A percentile compares a stretch with the other conserved stretches of the same genome.
Conservation (phyloP, 2,888 invertebrate genomes). For the Portevinia maculata region DNA sequence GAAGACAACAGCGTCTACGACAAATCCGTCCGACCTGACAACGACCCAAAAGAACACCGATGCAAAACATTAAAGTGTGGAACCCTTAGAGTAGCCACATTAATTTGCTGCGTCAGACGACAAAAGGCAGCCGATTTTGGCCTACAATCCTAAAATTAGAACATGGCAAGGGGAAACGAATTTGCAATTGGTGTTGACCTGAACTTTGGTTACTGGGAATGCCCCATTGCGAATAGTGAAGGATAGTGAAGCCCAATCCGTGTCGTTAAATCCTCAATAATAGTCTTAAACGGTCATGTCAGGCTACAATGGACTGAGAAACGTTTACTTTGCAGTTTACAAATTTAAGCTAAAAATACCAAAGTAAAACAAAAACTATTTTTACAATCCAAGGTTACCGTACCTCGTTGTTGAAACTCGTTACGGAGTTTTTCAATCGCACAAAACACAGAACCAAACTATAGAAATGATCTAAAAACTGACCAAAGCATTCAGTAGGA, state of each 20-base stretch:
- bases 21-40: slow-evolving; percentile 43
- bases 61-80: background rate
- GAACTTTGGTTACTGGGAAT: slow-evolving; percentile 7
- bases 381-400: slow-evolving; percentile 29
- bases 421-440: slow-evolving; percentile 1
- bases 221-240: slow-evolving; percentile 3
- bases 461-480: background rate
- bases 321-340: no score
- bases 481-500: slow-evolving; percentile 5
- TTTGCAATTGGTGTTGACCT: slow-evolving; percentile 41
- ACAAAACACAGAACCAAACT: background rate
- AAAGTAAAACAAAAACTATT: slow-evolving; percentile 19
- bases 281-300: background rate
- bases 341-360: no score
- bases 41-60: slow-evolving; percentile 5
- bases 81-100: slow-evolving; percentile 14
- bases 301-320: background rate
- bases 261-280: background rate
- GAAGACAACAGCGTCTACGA: slow-evolving; percentile 8
- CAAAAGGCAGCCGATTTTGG: slow-evolving; percentile 40
- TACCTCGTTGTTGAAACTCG: slow-evolving; percentile 5
- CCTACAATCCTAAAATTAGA: slow-evolving; percentile 44
- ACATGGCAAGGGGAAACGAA: slow-evolving; percentile 23
- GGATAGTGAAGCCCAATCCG: background rate
- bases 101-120: slow-evolving; percentile 37